Evolutionary conservation across 2,888 invertebrate genomes (phyloP), one percentile per base, ranked within the genome.

Genomic region (Pollenia amentaria): DNA sequence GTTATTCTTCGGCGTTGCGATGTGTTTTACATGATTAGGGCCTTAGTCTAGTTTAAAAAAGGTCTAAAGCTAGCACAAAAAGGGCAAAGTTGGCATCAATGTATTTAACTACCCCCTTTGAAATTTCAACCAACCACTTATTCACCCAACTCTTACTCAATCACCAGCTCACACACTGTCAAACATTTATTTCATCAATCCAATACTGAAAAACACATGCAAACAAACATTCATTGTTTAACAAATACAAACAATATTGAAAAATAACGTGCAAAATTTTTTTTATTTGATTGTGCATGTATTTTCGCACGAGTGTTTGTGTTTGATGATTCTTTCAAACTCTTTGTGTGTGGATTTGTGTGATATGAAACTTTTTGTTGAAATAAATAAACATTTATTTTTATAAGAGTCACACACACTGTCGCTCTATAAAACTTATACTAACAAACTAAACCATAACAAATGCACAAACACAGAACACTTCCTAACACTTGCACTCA

Each of bases 301-400:
- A 18, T 16, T 57, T 57, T 46, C 65, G 16, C 12, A 38, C 29
- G n/a, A 44, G 53, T 64, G 44, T 62, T 40, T 64, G 7, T 53
- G 16, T 53, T 51, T 64, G 7, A 44, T 60, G 14, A 2, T 18
- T 42, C 48, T 53, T 53, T 53, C 29, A 29, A 6, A 7, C 10
- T 51, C 48, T 21, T 21, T 29, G 29, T 6, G 0, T 6, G 42
- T 38, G 14, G 14, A 65, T 46, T 53, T 53, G 42, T 18, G 14
- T 18, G 55, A 46, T 55, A 73, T 80, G 44, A 72, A 65, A 73
- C 55, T 46, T 73, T 73, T 80, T 80, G 44, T 73, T 67, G 44
- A 75, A 67, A 82, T 82, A 60, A 75, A 82, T 82, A 81, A 81
- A 81, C 57, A 82, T 82, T 75, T 76, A 82, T 67, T 75, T 79